Conservation (phyloP, 2,797 vertebrate species). For the Phoebastria nigripes region DNA sequence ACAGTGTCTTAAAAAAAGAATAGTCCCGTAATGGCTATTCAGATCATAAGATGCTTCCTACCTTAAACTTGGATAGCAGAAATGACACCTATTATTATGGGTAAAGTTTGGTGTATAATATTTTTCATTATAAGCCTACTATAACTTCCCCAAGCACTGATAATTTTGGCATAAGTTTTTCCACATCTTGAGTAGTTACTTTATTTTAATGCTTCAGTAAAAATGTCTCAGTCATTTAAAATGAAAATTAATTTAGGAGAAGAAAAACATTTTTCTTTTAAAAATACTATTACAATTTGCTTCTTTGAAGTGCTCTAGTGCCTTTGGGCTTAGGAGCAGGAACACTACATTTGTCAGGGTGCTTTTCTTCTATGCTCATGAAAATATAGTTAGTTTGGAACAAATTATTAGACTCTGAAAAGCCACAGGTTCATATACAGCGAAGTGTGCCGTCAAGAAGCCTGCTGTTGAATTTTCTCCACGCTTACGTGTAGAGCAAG, state of each 20-base stretch:
- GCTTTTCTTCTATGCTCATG: neutral
- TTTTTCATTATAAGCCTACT: neutral
- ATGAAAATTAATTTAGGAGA: neutral
- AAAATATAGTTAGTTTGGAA: neutral
- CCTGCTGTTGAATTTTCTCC: neutral
- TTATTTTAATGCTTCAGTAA: neutral
- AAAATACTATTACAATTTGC: neutral
- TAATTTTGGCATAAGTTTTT: neutral
- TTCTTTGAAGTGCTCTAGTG: conserved; percentile 22
- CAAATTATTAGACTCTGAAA: neutral
- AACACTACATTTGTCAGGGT: neutral
- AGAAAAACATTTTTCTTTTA: neutral
- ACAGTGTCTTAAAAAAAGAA: neutral
- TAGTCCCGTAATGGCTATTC: neutral
- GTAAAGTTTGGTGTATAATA: neutral
- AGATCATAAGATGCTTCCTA: neutral
- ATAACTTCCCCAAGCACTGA: neutral
- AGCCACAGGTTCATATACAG: neutral
- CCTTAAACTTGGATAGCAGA: neutral
- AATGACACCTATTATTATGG: neutral
- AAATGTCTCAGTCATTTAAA: neutral
- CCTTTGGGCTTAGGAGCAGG: neutral
- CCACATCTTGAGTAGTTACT: neutral
- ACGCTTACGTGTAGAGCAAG: neutral
- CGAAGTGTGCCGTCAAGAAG: accelerated